phyloP scores from a whole-genome alignment of 2,888 invertebrate species.

The Liopterus haemorrhoidalis region DNA sequence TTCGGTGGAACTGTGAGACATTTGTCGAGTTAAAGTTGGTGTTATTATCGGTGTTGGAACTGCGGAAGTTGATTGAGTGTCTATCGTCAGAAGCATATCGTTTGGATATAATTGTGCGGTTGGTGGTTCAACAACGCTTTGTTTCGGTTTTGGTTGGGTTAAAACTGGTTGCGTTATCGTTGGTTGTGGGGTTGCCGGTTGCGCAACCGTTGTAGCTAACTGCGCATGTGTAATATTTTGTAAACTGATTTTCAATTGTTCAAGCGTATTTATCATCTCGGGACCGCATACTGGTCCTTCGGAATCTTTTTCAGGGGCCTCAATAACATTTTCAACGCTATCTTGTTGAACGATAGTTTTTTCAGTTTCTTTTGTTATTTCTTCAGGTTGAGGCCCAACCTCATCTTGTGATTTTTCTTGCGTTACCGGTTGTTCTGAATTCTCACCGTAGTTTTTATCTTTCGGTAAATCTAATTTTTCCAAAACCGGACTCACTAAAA shows the following conservation, averaged over 20 bases:
- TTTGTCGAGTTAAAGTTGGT: constrained; percentile 28
- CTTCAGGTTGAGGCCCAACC: constrained; percentile 15
- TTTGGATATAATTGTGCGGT: constrained; percentile 17
- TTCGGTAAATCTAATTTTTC: constrained; percentile 49
- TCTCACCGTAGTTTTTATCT: constrained; percentile 39
- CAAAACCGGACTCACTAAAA: constrained; percentile 74
- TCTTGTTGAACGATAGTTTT: constrained; percentile 30
- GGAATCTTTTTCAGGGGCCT: constrained; percentile 33
- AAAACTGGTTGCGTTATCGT: constrained; percentile 12
- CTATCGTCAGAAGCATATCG: constrained; percentile 20
- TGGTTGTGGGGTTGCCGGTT: constrained; percentile 21
- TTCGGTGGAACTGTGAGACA: constrained; percentile 23
- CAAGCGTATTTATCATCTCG: constrained; percentile 50
- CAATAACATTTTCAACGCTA: too few species aligned
- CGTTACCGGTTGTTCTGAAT: constrained; percentile 16
- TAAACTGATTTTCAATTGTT: constrained; percentile 53
- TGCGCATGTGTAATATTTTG: constrained; percentile 54
- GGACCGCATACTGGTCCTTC: constrained; percentile 46
- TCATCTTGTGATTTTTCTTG: constrained; percentile 6
- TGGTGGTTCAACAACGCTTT: constrained; percentile 25
- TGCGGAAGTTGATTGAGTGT: constrained; percentile 20
- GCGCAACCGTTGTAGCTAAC: constrained; percentile 32
- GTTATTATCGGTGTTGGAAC: constrained; percentile 21
- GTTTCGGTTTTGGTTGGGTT: constrained; percentile 19
- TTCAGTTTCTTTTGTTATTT: constrained; percentile 25